Base-by-base conservation (phyloP, 2,797 vertebrate genomes). In the Hyperoplus immaculatus region DNA sequence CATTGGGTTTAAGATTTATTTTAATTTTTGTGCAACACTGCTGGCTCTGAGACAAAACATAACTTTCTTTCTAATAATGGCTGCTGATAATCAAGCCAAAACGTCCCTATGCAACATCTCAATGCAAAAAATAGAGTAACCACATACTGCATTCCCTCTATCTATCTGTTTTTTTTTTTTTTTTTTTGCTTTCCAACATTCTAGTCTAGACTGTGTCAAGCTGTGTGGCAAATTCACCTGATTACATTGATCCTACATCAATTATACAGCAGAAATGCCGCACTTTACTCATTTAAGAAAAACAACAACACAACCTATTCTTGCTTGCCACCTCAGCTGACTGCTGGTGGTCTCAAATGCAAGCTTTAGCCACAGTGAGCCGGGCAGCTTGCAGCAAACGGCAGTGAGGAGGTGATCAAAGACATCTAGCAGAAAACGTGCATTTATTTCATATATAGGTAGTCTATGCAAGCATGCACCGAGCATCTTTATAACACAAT, bases 321-420 rank as follows among this genome's bases (percentile, higher is more conserved):
- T 7, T 55, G 14, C 45, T 66, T 68, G 83, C 83, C 82, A 86
- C 82, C 72, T 63, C 82, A 50, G 77, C 84, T 69, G 77, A 75
- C 80, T 77, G 60, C 13, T 29, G 29, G 50, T 45, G 81, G 66
- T 65, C 72, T 81, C 90, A 90, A 85, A 69, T 78, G 84, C 60
- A 64, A 45, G 43, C 38, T 69, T 62, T 78, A 36, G 46, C 39
- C 21, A 15, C 72, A 77, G 45, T n/a, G 66, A 45, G 41, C 39
- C 63, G 10, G 51, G 47, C 78, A 66, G 59, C 14, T 45, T 59
- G 51, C 83, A 53, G 77, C 66, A 74, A 67, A 58, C 72, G 55
- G 18, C 36, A 16, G n/a, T 12, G 29, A 38, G 38, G 49, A 59
- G 47, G 38, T 51, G 71, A 67, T 54, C n/a, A 55, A 7, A 41